Base-by-base conservation (phyloP, 37 sponge, comb jelly and placozoan genomes). In the Diacarnus erythraeanus region DNA sequence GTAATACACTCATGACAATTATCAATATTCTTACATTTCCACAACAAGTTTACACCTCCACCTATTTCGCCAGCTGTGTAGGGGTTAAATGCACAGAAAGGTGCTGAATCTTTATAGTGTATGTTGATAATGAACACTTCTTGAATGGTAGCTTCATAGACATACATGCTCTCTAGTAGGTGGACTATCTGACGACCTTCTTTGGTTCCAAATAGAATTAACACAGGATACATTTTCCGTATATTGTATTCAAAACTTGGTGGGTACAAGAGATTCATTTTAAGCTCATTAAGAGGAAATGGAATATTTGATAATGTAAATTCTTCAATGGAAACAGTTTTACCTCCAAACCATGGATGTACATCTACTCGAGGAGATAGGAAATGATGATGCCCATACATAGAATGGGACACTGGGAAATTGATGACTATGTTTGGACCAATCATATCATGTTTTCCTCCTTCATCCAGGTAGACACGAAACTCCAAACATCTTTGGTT, bases 401-500 rank as follows among this genome's bases (percentile, higher is more conserved):
- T 64, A 0, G 92, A 92, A 0, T 57, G 22, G 3, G 84, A 72
- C 9, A 87, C 51, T 3, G 92, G 92, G 4, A 92, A 68, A 25
- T 18, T 36, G 30, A 80, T 25, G 36, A 72, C 83, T 21, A 87
- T 79, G 59, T 86, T 92, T 0, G 92, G 84, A 20, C 92, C 92
- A 12, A 83, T 59, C 92, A 92, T 92, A n/a, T 69, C 76, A 27
- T 76, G 72, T 25, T 60, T 78, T 25, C 69, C 77, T 29, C 42
- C 42, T 47, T 74, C 65, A 67, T 87, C 84, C 20, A 37, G 41
- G 69, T 92, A 83, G 33, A 92, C 37, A 4, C 92, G 60, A 43
- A 92, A 87, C 81, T 92, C 92, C 9, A 92, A 36, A 0, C 84
- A 84, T 22, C 33, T 57, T 57, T 92, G 92, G 33, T 80, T 69